A percentile compares a stretch with the other conserved stretches of the same genome.
Conservation (phyloP, 1,140 invertebrate species). For the Brachystomella parvula region DNA sequence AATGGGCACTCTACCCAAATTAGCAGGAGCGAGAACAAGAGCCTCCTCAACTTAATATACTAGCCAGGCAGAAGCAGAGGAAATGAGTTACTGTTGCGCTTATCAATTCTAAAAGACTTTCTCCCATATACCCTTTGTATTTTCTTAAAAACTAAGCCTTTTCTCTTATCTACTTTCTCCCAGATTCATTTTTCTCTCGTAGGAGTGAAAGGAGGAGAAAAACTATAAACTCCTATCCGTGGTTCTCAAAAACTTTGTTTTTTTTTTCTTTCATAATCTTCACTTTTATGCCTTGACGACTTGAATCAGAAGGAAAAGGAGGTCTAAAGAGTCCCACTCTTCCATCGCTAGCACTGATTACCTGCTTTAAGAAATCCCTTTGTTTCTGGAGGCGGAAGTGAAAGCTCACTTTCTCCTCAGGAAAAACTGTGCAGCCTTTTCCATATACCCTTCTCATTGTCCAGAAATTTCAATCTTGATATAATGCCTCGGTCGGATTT, state of each 20-base stretch:
- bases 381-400: neutral
- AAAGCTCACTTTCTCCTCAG: no score
- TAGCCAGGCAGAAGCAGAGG: neutral
- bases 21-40: no score
- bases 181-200: neutral
- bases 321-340: neutral
- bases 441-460: no score
- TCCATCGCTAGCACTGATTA: neutral
- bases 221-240: neutral
- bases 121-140: neutral
- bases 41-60: no score
- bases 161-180: neutral
- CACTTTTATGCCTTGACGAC: slow-evolving; percentile 9
- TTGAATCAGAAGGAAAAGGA: neutral
- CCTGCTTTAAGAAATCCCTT: neutral
- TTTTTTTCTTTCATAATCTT: slow-evolving; percentile 1
- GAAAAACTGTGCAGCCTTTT: no score
- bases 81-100: neutral
- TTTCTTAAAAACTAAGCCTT: neutral
- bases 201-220: neutral
- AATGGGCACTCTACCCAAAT: slow-evolving; percentile 33
- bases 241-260: neutral
- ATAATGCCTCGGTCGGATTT: no score
- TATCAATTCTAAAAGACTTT: neutral
- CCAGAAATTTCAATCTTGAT: no score